Evolutionary conservation across 2,113 vertebrate species (phyloP), one percentile per base, ranked within the genome.

Genomic region (Corythoichthys intestinalis): DNA sequence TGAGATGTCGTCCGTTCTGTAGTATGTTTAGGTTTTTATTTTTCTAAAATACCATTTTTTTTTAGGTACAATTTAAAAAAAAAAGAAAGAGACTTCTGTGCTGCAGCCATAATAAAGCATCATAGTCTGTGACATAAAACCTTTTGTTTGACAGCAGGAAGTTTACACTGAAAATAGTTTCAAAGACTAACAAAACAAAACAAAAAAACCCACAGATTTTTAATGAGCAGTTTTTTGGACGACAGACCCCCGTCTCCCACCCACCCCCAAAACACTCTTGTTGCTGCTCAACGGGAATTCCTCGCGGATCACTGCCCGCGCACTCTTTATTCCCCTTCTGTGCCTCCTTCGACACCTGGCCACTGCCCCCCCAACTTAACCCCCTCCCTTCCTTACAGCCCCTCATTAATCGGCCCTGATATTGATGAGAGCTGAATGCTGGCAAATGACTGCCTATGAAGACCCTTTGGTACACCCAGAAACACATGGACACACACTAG

Each of bases 401-500:
- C 84, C 89, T 91, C 91, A 92, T 92, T 92, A 93, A 92, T 92
- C 84, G 82, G 56, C 34, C 79, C 89, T 92, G 91, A 92, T 92
- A 92, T 92, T 92, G 90, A 92, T 92, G 90, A 85, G 85, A 92
- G 84, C 72, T 91, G 90, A 92, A 90, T 81, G 81, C 83, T 84
- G 86, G 88, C 85, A 84, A 89, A 90, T 90, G 84, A 81, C 84
- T 78, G 84, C 80, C 77, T 76, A 73, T 79, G 79, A 88, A 88
- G 85, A 66, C 74, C 53, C 78, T 78, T 61, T 80, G 77, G n/a
- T 56, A 14, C 77, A 79, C 78, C 71, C 82, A 70, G 57, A 67
- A 71, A 39, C 83, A 83, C 85, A 80, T 86, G 79, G 63, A 72
- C 81, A 17, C 58, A 62, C 12, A 28, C 15, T 44, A 74, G 71